Evolutionary conservation across 2,113 vertebrate species (phyloP), one percentile per base, ranked within the genome.

Genomic region (Chaetodon auriga): DNA sequence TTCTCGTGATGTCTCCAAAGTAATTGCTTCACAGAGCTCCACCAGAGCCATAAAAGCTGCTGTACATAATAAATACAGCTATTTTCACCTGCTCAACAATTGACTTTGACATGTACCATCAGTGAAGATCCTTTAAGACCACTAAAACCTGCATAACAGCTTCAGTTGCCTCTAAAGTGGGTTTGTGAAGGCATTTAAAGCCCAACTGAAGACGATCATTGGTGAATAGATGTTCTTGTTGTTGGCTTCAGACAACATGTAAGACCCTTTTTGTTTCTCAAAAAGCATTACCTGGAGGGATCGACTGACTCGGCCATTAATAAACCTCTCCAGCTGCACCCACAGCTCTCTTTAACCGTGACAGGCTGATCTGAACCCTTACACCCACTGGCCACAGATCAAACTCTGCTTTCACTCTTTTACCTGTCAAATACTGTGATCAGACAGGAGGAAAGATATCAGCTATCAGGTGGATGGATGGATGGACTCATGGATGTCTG

Each of bases 271-370:
- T 21, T 46, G 19, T n/a, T 61, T 18, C 48, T 41, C 11, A 49
- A 3, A 55, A 62, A 68, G 12, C 35, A 57, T 62, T 54, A 64
- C 63, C 63, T 69, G n/a, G 16, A 57, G 7, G 45, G 48, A 46
- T 7, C 66, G 49, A 68, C 76, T 57, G 68, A 51, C 41, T 5
- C 0, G 38, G 65, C 72, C 51, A 7, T 68, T 77, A 83, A 68
- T 55, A 55, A 68, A 4, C 53, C 6, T 3, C 49, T 1, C 38
- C 23, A 1, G 6, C 80, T 55, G 60, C 19, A 1, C 30, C n/a
- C 9, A 1, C 63, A 6, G 53, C 75, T 57, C 74, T 15, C 30
- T 48, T 41, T 7, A 60, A 66, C 13, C 48, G 72, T 7, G 68
- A 84, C 77, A 78, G 21, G 57, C 36, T 19, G 23, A 68, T 72